Evolutionary conservation across 92 coral and sea anemone genomes (phyloP), one percentile per base, ranked within the genome.

Genomic region (Virgularia gustaviana): DNA sequence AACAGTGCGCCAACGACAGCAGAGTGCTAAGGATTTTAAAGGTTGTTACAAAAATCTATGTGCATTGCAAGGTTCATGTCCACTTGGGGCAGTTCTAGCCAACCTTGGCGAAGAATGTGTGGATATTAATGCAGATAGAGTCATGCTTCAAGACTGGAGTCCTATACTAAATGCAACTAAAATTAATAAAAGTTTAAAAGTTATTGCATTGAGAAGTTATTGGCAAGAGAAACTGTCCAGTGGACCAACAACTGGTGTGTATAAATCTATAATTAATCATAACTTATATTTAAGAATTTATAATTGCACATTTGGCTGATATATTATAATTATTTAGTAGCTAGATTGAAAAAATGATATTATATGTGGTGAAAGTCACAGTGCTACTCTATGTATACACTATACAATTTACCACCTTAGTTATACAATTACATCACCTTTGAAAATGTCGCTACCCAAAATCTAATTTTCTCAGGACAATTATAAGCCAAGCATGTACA

Each of bases 61-160:
- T 59, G 99, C 99, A 36, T 49, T 94, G 49, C 99, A 94, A 79
- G 82, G 87, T 74, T 94, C 87, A 10, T 94, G 99, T 74, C 99
- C 99, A 24, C 74, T 94, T 44, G 88, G 96, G 12, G 68, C 90
- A 24, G 87, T 94, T 29, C 87, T 89, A 30, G 99, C 96, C 34
- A 94, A 90, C 73, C 73, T 89, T 30, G 96, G 86, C 54, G 96
- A 90, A 36, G 83, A 86, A 15, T 63, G 79, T 2, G 81, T 94
- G 2, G 99, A 94, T 73, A 89, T 96, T 71, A 94, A 94, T 83
- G 89, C 99, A 2, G 99, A 94, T 71, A 82, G 99, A 74, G 86
- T 90, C 38, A 83, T 92, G 16, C 89, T 54, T 36, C 80, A 81
- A 34, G 99, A 94, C 81, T 94, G 99, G 99, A 83, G 71, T 18